Evolutionary conservation across 2,797 vertebrate species (phyloP).

Genomic region (Brachymystax lenok): DNA sequence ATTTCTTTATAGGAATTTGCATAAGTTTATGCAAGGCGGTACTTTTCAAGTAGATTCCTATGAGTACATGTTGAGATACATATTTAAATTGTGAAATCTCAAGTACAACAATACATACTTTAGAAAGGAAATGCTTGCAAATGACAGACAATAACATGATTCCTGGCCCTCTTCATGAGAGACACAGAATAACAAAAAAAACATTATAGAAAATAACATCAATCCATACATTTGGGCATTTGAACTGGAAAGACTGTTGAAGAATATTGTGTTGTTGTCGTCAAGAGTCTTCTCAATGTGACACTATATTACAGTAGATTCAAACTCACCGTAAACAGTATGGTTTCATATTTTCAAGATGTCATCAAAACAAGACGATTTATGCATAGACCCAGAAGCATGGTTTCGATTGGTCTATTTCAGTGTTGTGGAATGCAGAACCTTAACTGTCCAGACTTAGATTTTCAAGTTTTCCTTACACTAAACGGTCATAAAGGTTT

Average conservation of each 20-base stretch:
- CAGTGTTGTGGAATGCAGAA: slow-evolving; percentile 45
- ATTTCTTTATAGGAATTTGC: slow-evolving; percentile 46
- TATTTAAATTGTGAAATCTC: slow-evolving; percentile 9
- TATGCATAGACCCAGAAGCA: not conserved
- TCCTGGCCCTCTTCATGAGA: slow-evolving; percentile 4
- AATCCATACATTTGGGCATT: slow-evolving; percentile 21
- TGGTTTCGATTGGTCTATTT: slow-evolving; percentile 8
- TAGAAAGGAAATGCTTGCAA: slow-evolving; percentile 25
- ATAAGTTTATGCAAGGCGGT: slow-evolving; percentile 42
- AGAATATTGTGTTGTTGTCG: not conserved
- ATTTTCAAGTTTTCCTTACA: slow-evolving; percentile 37
- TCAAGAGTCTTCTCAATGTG: not conserved
- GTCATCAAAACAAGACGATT: not conserved
- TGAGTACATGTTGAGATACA: slow-evolving; percentile 37
- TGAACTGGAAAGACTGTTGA: not conserved
- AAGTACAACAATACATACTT: slow-evolving; percentile 30
- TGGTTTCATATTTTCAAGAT: not conserved
- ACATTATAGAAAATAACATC: slow-evolving; percentile 18
- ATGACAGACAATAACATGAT: slow-evolving; percentile 18
- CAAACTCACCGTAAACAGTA: not conserved
- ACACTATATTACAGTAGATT: slow-evolving; percentile 4
- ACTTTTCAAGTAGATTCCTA: slow-evolving; percentile 43
- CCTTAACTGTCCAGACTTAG: not conserved
- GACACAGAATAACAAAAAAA: slow-evolving; percentile 13
- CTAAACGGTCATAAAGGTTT: slow-evolving; percentile 12